Conservation (phyloP, 2,888 invertebrate species). For the Apodemia mormo region DNA sequence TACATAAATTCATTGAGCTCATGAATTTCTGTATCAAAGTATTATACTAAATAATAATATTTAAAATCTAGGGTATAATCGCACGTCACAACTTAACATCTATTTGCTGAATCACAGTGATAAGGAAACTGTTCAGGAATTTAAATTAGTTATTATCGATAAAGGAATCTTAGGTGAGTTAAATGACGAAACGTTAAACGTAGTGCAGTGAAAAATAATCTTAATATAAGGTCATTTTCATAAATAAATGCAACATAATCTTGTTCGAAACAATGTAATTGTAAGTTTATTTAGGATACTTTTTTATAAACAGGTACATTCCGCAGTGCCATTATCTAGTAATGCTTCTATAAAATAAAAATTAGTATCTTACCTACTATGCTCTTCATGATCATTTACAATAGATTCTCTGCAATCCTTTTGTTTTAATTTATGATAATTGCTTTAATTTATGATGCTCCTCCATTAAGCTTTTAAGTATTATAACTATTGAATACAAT, state of each 20-base stretch:
- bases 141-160: constrained; percentile 67
- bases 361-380: constrained; percentile 62
- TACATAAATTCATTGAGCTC: constrained; percentile 75
- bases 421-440: constrained; percentile 6
- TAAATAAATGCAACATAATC: constrained; percentile 66
- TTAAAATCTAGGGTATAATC: constrained; percentile 70
- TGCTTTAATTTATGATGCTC: constrained; percentile 22
- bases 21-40: constrained; percentile 71
- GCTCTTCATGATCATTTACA: constrained; percentile 39
- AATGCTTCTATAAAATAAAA: constrained; percentile 66
- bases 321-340: constrained; percentile 77
- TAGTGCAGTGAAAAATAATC: constrained; percentile 58
- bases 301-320: constrained; percentile 79
- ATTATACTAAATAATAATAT: constrained; percentile 48
- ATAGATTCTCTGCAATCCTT: constrained; percentile 3
- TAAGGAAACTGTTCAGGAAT: constrained; percentile 47
- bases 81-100: constrained; percentile 78
- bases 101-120: constrained; percentile 70
- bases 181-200: constrained; percentile 58
- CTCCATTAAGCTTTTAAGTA: constrained; percentile 44
- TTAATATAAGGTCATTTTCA: constrained; percentile 51
- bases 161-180: constrained; percentile 58
- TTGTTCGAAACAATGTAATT: constrained; percentile 68
- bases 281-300: constrained; percentile 74
- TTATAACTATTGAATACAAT: constrained; percentile 47